Evolutionary conservation across 2,797 vertebrate genomes (phyloP).

Genomic region (Enteromius unitaeniatus): DNA sequence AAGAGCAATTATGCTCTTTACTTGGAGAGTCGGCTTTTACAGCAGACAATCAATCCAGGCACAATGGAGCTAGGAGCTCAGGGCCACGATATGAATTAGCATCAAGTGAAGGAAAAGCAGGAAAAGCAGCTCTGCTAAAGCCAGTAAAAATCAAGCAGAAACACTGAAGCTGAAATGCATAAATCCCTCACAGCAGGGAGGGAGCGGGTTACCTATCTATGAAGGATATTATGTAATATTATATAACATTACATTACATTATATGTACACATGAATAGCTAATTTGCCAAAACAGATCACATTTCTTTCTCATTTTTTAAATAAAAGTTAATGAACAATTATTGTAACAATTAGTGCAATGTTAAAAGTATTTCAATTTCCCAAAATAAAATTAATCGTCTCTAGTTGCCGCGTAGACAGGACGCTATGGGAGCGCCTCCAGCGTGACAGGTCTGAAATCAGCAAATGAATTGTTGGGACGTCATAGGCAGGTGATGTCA

Average conservation of each 20-base stretch:
- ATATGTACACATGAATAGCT: background rate
- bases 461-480: too few relatives aligned
- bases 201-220: background rate
- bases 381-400: too few relatives aligned
- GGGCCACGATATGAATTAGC: slow-evolving; percentile 61
- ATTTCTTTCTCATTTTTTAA: too few relatives aligned
- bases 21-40: slow-evolving; percentile 61
- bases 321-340: too few relatives aligned
- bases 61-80: slow-evolving; percentile 59
- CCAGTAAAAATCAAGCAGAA: slow-evolving; percentile 54
- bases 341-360: too few relatives aligned
- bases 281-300: too few relatives aligned
- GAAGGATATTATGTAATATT: background rate
- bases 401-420: too few relatives aligned
- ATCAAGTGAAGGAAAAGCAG: slow-evolving; percentile 59
- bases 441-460: too few relatives aligned
- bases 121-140: slow-evolving; percentile 49
- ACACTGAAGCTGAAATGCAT: slow-evolving; percentile 34
- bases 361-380: too few relatives aligned
- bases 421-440: too few relatives aligned
- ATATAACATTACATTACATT: background rate
- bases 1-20: slow-evolving; percentile 65
- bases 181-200: background rate
- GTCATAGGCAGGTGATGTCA: too few relatives aligned
- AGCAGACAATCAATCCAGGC: slow-evolving; percentile 62